These are phyloP conservation scores for Oenanthe melanoleuca DNA, from an alignment of 2,113 vertebrate genomes.

Conservation along the genomic window DNA sequence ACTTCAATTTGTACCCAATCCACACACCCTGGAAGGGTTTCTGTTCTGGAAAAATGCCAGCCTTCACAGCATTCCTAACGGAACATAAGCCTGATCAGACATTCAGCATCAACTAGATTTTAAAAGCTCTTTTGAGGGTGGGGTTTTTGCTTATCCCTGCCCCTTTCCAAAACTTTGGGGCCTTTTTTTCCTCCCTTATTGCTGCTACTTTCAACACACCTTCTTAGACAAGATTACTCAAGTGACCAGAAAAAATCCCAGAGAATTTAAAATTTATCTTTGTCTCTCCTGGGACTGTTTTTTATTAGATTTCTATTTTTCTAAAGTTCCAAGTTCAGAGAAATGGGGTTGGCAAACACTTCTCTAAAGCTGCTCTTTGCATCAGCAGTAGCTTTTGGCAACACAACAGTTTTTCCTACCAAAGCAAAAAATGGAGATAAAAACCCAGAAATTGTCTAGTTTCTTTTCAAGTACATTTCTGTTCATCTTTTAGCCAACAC, in stretches of 20 bases:
- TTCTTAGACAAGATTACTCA: background rate
- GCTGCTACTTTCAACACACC: background rate
- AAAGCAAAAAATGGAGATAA: slow-evolving; percentile 33
- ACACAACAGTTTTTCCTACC: slow-evolving; percentile 12
- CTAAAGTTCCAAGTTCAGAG: background rate
- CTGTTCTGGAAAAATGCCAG: background rate
- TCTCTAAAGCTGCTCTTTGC: background rate
- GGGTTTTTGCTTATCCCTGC: background rate
- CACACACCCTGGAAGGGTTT: background rate
- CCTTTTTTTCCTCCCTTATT: fast-evolving
- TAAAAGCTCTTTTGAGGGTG: background rate
- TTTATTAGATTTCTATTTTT: background rate
- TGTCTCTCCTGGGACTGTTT: background rate
- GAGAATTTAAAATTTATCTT: background rate
- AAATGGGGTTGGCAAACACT: background rate
- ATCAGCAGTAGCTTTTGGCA: slow-evolving; percentile 24
- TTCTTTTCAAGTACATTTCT: slow-evolving; percentile 31
- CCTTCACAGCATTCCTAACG: background rate
- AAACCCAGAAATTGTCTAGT: background rate
- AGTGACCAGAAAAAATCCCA: background rate
- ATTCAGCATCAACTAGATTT: background rate
- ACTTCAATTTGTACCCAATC: background rate
- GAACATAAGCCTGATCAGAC: background rate
- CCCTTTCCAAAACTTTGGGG: background rate
- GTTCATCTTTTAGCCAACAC: slow-evolving; percentile 11